Percentiles rank a stretch among this genome's conserved stretches.
Evolutionary conservation across 2,113 vertebrate species (phyloP).

Genomic region (Salvelinus fontinalis): DNA sequence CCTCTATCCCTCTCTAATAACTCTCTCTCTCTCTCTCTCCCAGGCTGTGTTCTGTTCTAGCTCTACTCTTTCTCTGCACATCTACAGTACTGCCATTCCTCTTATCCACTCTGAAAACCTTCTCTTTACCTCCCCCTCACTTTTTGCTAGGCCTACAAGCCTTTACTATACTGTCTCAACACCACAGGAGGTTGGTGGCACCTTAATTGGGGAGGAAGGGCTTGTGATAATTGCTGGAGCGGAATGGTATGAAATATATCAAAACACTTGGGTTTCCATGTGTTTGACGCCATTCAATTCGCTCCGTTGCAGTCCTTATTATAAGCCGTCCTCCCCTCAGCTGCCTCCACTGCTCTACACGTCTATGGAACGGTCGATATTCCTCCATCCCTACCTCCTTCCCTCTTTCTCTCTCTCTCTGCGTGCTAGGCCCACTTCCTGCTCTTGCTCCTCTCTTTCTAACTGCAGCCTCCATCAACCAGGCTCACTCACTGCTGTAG

Average conservation of each 20-base stretch:
- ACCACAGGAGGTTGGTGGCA: no score
- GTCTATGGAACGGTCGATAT: neutral
- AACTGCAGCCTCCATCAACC: slow-evolving; percentile 20
- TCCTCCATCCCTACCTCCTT: neutral
- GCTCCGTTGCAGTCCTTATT: no score
- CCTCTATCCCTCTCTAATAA: no score
- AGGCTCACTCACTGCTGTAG: slow-evolving; percentile 13
- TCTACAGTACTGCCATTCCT: neutral
- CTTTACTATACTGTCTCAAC: neutral
- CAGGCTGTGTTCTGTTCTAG: neutral
- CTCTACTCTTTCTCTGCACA: neutral
- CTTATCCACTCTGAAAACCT: neutral
- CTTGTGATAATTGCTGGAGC: no score
- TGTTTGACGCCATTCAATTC: no score
- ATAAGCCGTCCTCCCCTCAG: neutral
- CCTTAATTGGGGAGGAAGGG: no score
- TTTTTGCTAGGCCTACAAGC: no score
- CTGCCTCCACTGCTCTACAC: neutral
- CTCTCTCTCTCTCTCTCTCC: neutral
- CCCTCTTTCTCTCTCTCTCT: neutral
- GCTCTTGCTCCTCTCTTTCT: slow-evolving; percentile 4
- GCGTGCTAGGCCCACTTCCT: neutral
- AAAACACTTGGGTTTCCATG: no score
- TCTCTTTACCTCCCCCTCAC: neutral
- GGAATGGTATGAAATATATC: no score